Conservation (phyloP, 2,888 invertebrate species). For the Trachelus iudaicus region DNA sequence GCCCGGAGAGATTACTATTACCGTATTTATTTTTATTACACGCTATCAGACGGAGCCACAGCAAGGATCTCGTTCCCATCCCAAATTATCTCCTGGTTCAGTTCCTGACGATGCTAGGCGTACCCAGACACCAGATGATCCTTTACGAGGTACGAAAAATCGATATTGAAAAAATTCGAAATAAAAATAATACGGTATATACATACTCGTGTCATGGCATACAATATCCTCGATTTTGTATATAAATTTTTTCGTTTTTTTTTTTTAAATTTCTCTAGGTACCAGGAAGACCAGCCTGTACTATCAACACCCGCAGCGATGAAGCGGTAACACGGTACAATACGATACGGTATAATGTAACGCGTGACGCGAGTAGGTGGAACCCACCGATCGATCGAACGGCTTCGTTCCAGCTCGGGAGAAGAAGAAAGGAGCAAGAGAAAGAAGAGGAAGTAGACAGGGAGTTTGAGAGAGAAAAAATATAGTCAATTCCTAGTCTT, state of each 20-base stretch:
- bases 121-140: background rate
- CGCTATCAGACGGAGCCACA: slow-evolving; percentile 25
- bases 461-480: slow-evolving; percentile 19
- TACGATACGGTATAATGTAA: background rate
- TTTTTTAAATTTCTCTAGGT: background rate
- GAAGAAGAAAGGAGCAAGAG: background rate
- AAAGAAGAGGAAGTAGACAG: background rate
- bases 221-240: background rate
- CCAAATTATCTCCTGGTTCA: background rate
- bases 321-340: background rate
- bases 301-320: background rate
- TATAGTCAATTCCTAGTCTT: slow-evolving; percentile 7
- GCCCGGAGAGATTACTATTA: slow-evolving; percentile 46
- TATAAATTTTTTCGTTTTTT: background rate
- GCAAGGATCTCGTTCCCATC: background rate
- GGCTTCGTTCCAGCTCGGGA: background rate
- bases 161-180: background rate
- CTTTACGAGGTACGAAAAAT: background rate
- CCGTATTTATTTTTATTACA: slow-evolving; percentile 49
- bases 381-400: background rate
- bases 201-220: background rate
- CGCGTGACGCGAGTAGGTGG: background rate
- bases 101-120: background rate
- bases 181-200: background rate
- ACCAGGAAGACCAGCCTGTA: background rate